phyloP scores from a whole-genome alignment of 2,797 vertebrate species.

The Botia kubotai region DNA sequence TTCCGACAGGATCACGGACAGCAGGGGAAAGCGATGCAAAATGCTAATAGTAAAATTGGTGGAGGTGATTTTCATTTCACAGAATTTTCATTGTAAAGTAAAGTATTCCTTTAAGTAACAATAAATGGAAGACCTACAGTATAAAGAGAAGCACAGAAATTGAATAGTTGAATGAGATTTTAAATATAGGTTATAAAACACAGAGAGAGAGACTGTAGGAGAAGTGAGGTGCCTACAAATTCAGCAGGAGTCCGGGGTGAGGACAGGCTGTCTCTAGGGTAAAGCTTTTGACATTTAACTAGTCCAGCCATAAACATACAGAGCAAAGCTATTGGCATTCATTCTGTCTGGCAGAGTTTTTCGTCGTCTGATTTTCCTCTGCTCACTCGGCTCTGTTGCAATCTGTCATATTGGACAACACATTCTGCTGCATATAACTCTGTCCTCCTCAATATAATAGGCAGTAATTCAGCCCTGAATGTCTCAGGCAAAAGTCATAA shows the following conservation, averaged over 20 bases:
- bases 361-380: constrained; percentile 43
- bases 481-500: constrained; percentile 24
- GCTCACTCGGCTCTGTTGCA: constrained; percentile 19
- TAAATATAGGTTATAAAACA: background rate
- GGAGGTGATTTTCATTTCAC: too few species aligned
- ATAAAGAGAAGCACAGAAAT: background rate
- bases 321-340: constrained; percentile 73
- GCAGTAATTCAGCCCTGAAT: constrained; percentile 14
- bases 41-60: too few species aligned
- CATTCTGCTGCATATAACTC: constrained; percentile 18
- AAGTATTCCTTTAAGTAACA: background rate
- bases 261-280: constrained; percentile 53
- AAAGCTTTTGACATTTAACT: constrained; percentile 76
- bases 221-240: constrained; percentile 60
- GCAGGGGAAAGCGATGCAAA: too few species aligned
- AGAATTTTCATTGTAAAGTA: too few species aligned
- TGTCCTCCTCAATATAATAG: constrained; percentile 23
- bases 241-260: constrained; percentile 33
- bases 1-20: too few species aligned
- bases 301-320: constrained; percentile 66
- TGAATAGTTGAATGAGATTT: constrained; percentile 8
- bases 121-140: background rate
- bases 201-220: constrained; percentile 46
- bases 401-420: constrained; percentile 49
- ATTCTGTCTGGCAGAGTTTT: constrained; percentile 67